These are phyloP conservation scores for Coluber constrictor DNA, from an alignment of 2,797 vertebrate genomes.

Conservation along the genomic window DNA sequence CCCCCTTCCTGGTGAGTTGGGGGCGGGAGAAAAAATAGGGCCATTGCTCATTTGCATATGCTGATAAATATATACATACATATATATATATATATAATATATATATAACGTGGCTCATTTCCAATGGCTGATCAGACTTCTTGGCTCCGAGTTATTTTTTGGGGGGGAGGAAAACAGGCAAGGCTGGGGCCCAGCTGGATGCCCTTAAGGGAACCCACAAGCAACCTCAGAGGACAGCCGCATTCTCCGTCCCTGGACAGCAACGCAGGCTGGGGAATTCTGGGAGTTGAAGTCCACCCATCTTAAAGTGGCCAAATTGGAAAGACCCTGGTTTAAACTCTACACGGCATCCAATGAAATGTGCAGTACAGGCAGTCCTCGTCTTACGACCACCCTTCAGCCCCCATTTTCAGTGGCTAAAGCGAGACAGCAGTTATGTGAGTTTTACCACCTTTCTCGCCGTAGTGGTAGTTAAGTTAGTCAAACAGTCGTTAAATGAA, in stretches of 20 bases:
- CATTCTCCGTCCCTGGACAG: not conserved
- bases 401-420: not conserved
- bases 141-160: not conserved
- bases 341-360: no score
- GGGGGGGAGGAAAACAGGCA: not conserved
- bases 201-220: not conserved
- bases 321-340: no score
- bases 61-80: constrained; percentile 3
- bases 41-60: constrained; percentile 9
- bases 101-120: not conserved
- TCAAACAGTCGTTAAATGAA: not conserved
- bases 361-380: not conserved
- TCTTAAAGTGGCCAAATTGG: no score
- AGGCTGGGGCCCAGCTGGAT: not conserved
- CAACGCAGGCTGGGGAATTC: no score
- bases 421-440: not conserved
- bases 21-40: no score
- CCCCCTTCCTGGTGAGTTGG: not conserved
- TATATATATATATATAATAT: not conserved
- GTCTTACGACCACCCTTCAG: not conserved
- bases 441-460: not conserved
- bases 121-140: not conserved
- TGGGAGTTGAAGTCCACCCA: no score
- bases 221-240: not conserved
- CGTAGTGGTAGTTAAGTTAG: not conserved